Percentiles rank a stretch among this genome's conserved stretches.
phyloP scores from a whole-genome alignment of 2,797 vertebrate species.

The Microcaecilia unicolor region DNA sequence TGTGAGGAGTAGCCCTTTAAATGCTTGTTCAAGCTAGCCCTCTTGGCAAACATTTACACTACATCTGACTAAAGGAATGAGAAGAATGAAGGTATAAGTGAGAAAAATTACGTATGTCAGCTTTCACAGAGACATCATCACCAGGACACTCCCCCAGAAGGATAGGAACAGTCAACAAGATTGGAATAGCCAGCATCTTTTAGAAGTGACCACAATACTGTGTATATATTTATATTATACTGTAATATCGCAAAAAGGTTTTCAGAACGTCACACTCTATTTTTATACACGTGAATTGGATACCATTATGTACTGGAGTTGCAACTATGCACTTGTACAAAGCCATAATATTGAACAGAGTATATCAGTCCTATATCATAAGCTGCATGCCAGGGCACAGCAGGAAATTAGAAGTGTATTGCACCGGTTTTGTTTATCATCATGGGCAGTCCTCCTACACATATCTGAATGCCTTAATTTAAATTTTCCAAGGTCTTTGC shows the following conservation, averaged over 20 bases:
- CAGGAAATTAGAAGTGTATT: slow-evolving; percentile 32
- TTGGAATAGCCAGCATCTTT: slow-evolving; percentile 39
- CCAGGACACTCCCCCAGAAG: slow-evolving; percentile 42
- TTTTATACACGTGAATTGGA: slow-evolving; percentile 59
- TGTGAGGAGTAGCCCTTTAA: slow-evolving; percentile 36
- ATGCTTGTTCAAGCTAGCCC: slow-evolving; percentile 26
- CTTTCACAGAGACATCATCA: slow-evolving; percentile 30
- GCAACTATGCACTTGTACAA: slow-evolving; percentile 66
- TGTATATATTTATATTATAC: slow-evolving; percentile 45
- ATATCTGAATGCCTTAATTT: slow-evolving; percentile 67
- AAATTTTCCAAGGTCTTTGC: slow-evolving; percentile 40
- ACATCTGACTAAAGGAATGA: slow-evolving; percentile 40
- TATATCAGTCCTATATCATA: slow-evolving; percentile 29
- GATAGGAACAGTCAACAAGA: slow-evolving; percentile 22
- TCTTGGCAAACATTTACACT: slow-evolving; percentile 42
- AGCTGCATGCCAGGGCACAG: slow-evolving; percentile 53
- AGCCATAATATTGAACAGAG: slow-evolving; percentile 54
- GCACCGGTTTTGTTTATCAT: slow-evolving; percentile 36
- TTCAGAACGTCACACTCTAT: slow-evolving; percentile 56
- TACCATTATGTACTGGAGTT: slow-evolving; percentile 48
- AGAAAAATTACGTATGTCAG: slow-evolving; percentile 30
- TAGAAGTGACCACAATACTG: slow-evolving; percentile 48
- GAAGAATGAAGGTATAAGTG: slow-evolving; percentile 20
- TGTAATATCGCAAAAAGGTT: slow-evolving; percentile 57
- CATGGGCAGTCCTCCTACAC: slow-evolving; percentile 39